Evolutionary conservation across 2,113 vertebrate species (phyloP).

Genomic region (Echinops telfairi): DNA sequence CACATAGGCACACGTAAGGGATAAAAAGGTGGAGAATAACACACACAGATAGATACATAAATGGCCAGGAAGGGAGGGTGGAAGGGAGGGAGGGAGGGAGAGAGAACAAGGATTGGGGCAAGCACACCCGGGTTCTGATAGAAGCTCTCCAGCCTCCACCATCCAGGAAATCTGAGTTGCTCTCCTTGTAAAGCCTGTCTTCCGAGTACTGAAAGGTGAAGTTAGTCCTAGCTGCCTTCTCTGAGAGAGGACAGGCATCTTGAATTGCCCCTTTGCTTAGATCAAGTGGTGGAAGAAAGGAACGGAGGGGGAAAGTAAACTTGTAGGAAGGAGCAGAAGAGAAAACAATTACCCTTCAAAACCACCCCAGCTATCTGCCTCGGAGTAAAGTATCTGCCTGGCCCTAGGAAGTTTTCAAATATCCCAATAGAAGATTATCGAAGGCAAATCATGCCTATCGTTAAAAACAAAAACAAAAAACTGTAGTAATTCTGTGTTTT

Average conservation of each 20-base stretch:
- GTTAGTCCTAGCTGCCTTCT: too few relatives aligned
- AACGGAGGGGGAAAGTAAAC: neutral
- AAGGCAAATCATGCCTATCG: neutral
- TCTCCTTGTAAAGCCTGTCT: too few relatives aligned
- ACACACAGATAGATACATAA: too few relatives aligned
- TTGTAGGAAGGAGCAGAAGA: neutral
- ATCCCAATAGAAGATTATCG: neutral
- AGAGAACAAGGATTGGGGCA: neutral
- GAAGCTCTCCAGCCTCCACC: too few relatives aligned
- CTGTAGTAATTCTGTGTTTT: neutral
- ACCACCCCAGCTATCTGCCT: neutral
- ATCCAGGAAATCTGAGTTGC: too few relatives aligned
- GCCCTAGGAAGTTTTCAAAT: neutral
- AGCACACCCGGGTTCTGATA: too few relatives aligned
- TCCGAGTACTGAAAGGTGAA: too few relatives aligned
- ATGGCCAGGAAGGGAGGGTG: too few relatives aligned
- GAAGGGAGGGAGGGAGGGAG: too few relatives aligned
- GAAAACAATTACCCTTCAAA: neutral
- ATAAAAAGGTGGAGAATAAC: too few relatives aligned
- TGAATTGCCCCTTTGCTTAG: neutral
- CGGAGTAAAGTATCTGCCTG: neutral
- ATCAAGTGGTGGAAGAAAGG: constrained; percentile 12
- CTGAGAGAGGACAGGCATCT: neutral
- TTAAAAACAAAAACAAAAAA: too few relatives aligned
- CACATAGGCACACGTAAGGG: too few relatives aligned